Conservation (phyloP, 2,888 invertebrate genomes). For the Lymantria monacha region DNA sequence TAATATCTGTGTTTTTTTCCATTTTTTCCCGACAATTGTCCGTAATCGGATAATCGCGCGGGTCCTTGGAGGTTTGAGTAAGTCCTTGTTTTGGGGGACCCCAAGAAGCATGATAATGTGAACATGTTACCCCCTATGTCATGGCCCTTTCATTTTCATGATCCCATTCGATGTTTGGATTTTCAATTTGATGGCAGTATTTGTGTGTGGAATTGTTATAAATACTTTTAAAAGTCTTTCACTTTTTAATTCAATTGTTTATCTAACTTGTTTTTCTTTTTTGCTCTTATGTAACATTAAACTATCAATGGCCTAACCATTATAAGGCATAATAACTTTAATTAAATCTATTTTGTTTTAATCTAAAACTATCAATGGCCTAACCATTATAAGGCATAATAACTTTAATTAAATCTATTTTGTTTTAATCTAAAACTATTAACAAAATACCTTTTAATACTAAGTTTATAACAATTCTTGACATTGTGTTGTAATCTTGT, state of each 20-base stretch:
- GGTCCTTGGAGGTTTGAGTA: constrained; percentile 79
- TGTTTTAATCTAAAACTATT: too few relatives aligned
- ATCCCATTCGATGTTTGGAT: constrained; percentile 24
- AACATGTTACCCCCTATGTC: constrained; percentile 23
- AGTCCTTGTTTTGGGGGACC: constrained; percentile 53
- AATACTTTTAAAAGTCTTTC: too few relatives aligned
- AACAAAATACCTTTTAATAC: too few relatives aligned
- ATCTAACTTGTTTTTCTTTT: too few relatives aligned
- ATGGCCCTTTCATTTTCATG: constrained; percentile 24
- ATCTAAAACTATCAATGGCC: too few relatives aligned
- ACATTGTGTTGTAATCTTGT: constrained; percentile 33
- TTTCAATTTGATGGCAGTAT: constrained; percentile 21
- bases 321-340: too few relatives aligned
- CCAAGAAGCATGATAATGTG: constrained; percentile 48
- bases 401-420: too few relatives aligned
- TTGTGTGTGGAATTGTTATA: constrained; percentile 29
- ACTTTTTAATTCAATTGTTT: too few relatives aligned
- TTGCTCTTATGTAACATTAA: too few relatives aligned
- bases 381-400: too few relatives aligned
- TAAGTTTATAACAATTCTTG: constrained; percentile 31
- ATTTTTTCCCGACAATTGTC: constrained; percentile 70
- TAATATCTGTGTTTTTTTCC: constrained; percentile 73
- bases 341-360: too few relatives aligned
- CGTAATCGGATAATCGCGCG: constrained; percentile 77
- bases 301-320: too few relatives aligned